Evolutionary conservation across 2,888 invertebrate genomes (phyloP).

Genomic region (Nomada ferruginata): DNA sequence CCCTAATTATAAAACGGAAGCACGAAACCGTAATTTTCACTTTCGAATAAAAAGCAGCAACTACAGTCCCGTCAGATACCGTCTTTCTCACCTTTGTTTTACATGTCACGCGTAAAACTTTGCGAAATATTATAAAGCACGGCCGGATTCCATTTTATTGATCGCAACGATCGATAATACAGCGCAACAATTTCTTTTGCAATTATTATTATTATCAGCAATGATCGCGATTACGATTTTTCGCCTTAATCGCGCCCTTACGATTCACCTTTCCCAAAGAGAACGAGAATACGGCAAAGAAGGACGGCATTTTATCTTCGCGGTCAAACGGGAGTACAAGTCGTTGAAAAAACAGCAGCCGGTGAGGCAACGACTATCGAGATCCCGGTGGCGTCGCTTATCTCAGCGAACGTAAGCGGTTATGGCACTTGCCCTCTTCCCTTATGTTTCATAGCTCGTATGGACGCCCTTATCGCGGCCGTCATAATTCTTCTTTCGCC

Average conservation of each 20-base stretch:
- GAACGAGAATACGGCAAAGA: too few species aligned
- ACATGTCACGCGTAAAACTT: not conserved
- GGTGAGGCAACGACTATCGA: slow-evolving; percentile 12
- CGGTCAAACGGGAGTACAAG: not conserved
- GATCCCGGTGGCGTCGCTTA: slow-evolving; percentile 22
- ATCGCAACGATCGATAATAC: too few species aligned
- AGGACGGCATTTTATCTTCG: too few species aligned
- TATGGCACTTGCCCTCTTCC: slow-evolving; percentile 29
- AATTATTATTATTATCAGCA: too few species aligned
- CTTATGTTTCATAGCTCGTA: slow-evolving; percentile 37
- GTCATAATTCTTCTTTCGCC: slow-evolving; percentile 37
- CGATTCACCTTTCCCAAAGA: too few species aligned
- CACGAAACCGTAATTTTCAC: slow-evolving; percentile 2
- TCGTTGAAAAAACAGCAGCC: slow-evolving; percentile 5
- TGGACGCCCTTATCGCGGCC: slow-evolving; percentile 31
- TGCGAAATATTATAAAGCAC: not conserved
- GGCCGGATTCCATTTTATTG: too few species aligned
- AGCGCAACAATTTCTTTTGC: too few species aligned
- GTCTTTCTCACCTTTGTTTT: not conserved
- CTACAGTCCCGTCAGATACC: not conserved
- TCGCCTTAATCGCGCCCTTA: too few species aligned
- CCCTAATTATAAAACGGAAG: slow-evolving; percentile 19
- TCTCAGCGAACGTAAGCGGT: slow-evolving; percentile 45
- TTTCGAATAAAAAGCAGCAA: not conserved
- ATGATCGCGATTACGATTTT: too few species aligned